Conservation (phyloP, 64 coral and sea anemone species). For the Pocillopora damicornis region DNA sequence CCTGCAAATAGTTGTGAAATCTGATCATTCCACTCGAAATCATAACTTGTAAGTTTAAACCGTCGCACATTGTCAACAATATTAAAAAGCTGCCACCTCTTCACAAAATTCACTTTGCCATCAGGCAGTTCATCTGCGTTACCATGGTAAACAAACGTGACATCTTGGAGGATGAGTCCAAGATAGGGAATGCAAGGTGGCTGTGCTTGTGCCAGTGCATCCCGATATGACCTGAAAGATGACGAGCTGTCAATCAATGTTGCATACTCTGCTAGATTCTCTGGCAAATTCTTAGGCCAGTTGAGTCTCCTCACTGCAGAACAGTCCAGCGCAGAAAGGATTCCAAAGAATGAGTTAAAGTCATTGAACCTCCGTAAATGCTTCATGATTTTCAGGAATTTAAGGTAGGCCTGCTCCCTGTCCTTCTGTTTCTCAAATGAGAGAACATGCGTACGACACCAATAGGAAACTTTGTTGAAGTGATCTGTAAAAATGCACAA, state of each 20-base stretch:
- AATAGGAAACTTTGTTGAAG: constrained; percentile 99
- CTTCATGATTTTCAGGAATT: constrained; percentile 99
- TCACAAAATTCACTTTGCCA: constrained; percentile 99
- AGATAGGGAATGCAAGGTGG: constrained; percentile 96
- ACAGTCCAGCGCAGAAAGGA: constrained; percentile 95
- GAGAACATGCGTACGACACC: constrained; percentile 87
- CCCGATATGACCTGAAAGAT: constrained; percentile 91
- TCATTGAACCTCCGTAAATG: constrained; percentile 96
- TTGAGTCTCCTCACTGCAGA: constrained; percentile 94
- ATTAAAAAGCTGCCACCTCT: constrained; percentile 97
- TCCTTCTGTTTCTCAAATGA: constrained; percentile 97
- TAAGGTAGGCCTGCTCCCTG: constrained; percentile 80
- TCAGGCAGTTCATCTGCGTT: constrained; percentile 95
- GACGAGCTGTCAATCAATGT: constrained; percentile 90
- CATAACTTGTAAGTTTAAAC: constrained; percentile 82
- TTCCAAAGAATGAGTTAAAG: constrained; percentile 95
- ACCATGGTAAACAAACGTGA: constrained; percentile 95
- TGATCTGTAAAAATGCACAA: constrained; percentile 91
- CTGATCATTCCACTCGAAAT: constrained; percentile 89
- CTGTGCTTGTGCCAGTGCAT: constrained; percentile 60
- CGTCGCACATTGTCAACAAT: constrained; percentile 88
- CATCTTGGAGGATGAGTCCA: constrained; percentile 97
- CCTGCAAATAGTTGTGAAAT: constrained; percentile 82
- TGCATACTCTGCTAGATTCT: constrained; percentile 82
- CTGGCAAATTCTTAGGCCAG: constrained; percentile 77